Evolutionary conservation across 2,888 invertebrate genomes (phyloP).

Genomic region (Tetragnatha montana): DNA sequence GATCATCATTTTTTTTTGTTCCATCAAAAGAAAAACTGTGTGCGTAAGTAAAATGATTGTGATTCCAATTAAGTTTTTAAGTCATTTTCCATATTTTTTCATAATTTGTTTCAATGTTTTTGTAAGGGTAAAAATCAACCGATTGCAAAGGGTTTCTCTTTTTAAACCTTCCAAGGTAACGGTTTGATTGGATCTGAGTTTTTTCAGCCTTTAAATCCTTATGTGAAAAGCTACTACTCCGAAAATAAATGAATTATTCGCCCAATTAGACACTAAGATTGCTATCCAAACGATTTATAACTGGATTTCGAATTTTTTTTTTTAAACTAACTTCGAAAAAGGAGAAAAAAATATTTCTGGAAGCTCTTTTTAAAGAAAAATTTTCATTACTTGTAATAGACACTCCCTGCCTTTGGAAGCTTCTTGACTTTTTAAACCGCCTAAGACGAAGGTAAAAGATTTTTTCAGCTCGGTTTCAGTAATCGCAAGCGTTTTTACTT

Average conservation of each 20-base stretch:
- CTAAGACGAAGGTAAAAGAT: neutral
- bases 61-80: neutral
- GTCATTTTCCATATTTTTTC: neutral
- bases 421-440: neutral
- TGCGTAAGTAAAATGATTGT: neutral
- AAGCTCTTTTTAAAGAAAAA: neutral
- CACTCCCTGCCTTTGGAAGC: constrained; percentile 7
- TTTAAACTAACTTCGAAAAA: constrained; percentile 1
- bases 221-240: neutral
- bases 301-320: neutral
- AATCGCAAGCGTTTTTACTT: constrained; percentile 22
- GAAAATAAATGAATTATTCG: constrained; percentile 42
- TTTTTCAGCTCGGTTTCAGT: neutral
- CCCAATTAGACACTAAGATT: constrained; percentile 50
- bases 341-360: neutral
- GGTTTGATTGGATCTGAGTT: neutral
- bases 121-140: neutral
- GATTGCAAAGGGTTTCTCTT: neutral
- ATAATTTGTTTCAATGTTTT: neutral
- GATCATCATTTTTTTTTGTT: neutral
- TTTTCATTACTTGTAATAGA: constrained; percentile 4
- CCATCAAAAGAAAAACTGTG: neutral
- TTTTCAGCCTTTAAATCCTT: neutral
- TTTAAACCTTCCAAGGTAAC: neutral
- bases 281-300: constrained; percentile 40